phyloP scores from a whole-genome alignment of 2,888 invertebrate genomes.

The Caenorhabditis panamensis region DNA sequence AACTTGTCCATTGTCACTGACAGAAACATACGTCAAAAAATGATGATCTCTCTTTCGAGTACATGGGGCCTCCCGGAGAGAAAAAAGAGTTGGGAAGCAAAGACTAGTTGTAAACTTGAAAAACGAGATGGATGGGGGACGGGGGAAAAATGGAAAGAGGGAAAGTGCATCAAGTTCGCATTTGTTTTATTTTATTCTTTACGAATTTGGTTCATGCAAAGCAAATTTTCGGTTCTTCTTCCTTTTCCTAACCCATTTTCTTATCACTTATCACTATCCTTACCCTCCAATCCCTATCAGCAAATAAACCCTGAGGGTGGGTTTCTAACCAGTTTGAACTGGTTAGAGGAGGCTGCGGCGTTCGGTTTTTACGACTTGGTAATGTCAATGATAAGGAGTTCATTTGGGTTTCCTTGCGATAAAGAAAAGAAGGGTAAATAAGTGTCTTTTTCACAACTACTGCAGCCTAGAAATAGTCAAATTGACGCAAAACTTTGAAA shows the following conservation, averaged over 20 bases:
- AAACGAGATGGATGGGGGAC: slow-evolving; percentile 40
- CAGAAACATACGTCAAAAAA: slow-evolving; percentile 28
- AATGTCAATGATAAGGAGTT: too few relatives aligned
- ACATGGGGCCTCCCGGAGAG: slow-evolving; percentile 2
- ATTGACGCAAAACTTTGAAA: too few relatives aligned
- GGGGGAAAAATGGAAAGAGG: not conserved
- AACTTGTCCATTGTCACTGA: slow-evolving; percentile 41
- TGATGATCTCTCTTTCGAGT: slow-evolving; percentile 2
- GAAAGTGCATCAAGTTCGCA: slow-evolving; percentile 11
- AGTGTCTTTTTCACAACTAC: too few relatives aligned
- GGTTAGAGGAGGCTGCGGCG: not conserved
- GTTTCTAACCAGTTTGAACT: not conserved
- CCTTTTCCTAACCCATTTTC: too few relatives aligned
- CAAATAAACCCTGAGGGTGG: not conserved
- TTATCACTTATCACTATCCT: not conserved
- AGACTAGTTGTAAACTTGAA: slow-evolving; percentile 54
- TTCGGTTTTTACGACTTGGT: too few relatives aligned
- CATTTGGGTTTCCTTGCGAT: too few relatives aligned
- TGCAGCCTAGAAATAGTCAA: too few relatives aligned
- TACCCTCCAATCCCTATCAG: too few relatives aligned
- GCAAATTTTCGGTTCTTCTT: too few relatives aligned
- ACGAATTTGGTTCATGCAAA: too few relatives aligned
- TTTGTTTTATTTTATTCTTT: too few relatives aligned
- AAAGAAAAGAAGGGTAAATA: too few relatives aligned
- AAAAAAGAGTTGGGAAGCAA: slow-evolving; percentile 10